Evolutionary conservation across 2,888 invertebrate genomes (phyloP).

Genomic region (Latrodectus hesperus): DNA sequence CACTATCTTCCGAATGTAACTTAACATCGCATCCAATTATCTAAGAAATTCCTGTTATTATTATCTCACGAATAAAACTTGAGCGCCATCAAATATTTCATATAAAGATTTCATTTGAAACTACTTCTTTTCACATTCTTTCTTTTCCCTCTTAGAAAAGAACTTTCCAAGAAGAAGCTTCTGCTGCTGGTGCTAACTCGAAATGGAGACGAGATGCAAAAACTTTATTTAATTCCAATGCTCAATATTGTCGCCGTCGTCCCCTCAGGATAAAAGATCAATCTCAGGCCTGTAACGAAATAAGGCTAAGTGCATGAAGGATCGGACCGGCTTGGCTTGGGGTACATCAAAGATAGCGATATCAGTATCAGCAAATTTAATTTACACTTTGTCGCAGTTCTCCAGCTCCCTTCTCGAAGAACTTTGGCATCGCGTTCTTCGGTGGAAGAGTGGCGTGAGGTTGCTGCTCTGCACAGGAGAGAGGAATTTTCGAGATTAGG

Average conservation of each 20-base stretch:
- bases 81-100: constrained; percentile 47
- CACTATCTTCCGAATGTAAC: neutral
- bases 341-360: constrained; percentile 65
- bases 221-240: constrained; percentile 64
- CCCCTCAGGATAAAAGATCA: constrained; percentile 59
- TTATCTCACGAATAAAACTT: constrained; percentile 35
- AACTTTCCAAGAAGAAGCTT: neutral
- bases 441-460: neutral
- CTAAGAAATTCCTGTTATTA: constrained; percentile 28
- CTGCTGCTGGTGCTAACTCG: neutral
- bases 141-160: constrained; percentile 32
- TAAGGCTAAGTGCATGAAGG: constrained; percentile 54
- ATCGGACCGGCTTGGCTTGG: constrained; percentile 33
- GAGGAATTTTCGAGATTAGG: no score
- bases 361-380: constrained; percentile 63
- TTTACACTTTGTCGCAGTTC: constrained; percentile 54
- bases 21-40: constrained; percentile 24
- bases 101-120: constrained; percentile 48
- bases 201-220: constrained; percentile 42
- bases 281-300: constrained; percentile 61
- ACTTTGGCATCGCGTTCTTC: neutral
- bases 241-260: constrained; percentile 52
- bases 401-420: neutral
- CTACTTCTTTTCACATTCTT: constrained; percentile 5
- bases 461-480: neutral